Evolutionary conservation across 37 sponge, comb jelly and placozoan genomes (phyloP).

Genomic region (Chondrosia reniformis): DNA sequence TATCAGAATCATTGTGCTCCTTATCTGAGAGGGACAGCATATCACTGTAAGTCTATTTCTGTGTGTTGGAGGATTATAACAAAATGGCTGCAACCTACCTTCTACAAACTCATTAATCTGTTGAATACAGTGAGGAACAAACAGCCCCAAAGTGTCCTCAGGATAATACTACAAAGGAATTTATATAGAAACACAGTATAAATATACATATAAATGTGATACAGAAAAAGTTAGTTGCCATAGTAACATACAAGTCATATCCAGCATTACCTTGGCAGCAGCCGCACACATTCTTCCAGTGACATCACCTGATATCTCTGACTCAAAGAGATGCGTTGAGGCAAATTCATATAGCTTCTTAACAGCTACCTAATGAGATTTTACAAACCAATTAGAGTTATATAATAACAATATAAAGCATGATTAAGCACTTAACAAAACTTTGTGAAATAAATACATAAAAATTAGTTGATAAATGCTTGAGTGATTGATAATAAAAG

Average conservation of each 20-base stretch:
- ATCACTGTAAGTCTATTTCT: background rate
- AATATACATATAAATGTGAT: background rate
- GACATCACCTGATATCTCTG: conserved; percentile 52
- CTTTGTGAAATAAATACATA: no score
- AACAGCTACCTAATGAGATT: conserved; percentile 55
- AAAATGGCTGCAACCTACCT: conserved; percentile 47
- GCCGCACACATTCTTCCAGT: conserved; percentile 62
- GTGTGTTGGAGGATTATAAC: no score
- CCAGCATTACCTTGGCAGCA: conserved; percentile 54
- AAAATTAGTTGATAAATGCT: no score
- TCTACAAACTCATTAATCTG: conserved; percentile 32
- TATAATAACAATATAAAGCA: no score
- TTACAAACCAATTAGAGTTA: no score
- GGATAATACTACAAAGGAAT: conserved; percentile 19
- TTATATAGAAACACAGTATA: background rate
- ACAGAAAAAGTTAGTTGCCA: background rate
- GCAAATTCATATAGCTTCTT: conserved; percentile 63
- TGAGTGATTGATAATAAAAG: no score
- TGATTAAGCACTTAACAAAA: no score
- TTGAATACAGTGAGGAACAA: conserved; percentile 55
- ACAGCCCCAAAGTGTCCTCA: conserved; percentile 43
- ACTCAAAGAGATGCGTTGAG: conserved; percentile 66
- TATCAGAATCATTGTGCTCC: conserved; percentile 64
- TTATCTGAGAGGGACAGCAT: conserved; percentile 35
- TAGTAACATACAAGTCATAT: background rate